Conservation (phyloP, 2,797 vertebrate genomes). For the Chelon auratus region DNA sequence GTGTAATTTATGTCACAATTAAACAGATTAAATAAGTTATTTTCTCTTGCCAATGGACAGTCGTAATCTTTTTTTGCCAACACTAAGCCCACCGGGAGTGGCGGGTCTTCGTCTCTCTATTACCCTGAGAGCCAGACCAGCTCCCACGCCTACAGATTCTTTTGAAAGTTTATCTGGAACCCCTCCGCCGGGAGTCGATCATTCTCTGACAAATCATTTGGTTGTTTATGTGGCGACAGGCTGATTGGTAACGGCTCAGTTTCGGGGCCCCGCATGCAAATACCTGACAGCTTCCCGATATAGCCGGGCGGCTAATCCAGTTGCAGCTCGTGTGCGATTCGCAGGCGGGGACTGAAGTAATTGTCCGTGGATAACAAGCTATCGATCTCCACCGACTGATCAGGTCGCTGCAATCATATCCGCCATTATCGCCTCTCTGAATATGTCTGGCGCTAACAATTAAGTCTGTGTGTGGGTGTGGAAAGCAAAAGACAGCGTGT, state of each 20-base stretch:
- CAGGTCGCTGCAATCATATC: constrained; percentile 55
- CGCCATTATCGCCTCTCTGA: constrained; percentile 37
- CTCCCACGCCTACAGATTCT: no score
- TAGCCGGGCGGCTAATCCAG: constrained; percentile 13
- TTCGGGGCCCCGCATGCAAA: constrained; percentile 24
- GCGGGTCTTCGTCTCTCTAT: no score
- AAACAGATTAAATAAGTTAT: no score
- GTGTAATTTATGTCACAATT: no score
- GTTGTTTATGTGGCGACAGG: no score
- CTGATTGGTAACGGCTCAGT: neutral
- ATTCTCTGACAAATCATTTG: no score
- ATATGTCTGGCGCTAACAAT: constrained; percentile 42
- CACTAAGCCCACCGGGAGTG: no score
- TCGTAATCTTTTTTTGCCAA: no score
- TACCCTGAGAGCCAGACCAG: no score
- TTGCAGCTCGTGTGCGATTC: constrained; percentile 13
- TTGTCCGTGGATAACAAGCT: constrained; percentile 54
- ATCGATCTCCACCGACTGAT: constrained; percentile 60
- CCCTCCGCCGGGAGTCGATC: no score
- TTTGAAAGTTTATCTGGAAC: no score
- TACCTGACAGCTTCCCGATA: constrained; percentile 24
- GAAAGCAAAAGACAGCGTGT: neutral
- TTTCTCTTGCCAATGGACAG: no score
- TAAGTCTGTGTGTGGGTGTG: constrained; percentile 13
- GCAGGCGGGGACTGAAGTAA: constrained; percentile 33